phyloP scores from a whole-genome alignment of 2,113 vertebrate species.

The Heptranchias perlo region DNA sequence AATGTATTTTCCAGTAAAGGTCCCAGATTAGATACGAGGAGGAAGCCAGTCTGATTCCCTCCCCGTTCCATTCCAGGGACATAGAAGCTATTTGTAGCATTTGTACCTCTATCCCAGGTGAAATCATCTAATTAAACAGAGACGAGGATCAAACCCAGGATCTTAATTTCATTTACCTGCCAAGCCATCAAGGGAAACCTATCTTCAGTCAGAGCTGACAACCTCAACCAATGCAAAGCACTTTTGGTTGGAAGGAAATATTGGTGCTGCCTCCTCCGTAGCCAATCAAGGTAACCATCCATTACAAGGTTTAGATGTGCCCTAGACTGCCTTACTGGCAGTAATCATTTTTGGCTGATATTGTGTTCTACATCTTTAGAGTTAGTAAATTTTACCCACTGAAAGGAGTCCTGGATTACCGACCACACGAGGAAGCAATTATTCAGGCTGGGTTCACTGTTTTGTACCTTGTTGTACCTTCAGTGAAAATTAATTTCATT shows the following conservation, averaged over 20 bases:
- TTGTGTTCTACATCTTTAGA: not conserved
- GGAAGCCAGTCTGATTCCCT: too few species aligned
- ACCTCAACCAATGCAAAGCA: too few species aligned
- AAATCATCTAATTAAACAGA: too few species aligned
- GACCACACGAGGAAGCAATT: not conserved
- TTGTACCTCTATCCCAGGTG: not conserved
- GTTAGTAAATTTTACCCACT: not conserved
- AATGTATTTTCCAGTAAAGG: not conserved
- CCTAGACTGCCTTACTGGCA: not conserved
- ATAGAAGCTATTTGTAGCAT: not conserved
- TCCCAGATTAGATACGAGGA: not conserved
- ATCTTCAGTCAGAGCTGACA: not conserved
- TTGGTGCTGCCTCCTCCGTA: not conserved
- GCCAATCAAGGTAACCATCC: not conserved
- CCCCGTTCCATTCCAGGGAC: not conserved
- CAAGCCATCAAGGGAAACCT: not conserved
- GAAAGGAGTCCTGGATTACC: not conserved
- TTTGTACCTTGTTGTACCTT: not conserved
- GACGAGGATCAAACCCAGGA: not conserved
- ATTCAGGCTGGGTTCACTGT: not conserved
- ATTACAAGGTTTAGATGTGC: not conserved
- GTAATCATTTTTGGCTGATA: not conserved
- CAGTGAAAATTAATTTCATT: not conserved
- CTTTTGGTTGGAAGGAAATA: not conserved
- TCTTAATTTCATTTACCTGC: not conserved